phyloP scores from a whole-genome alignment of 2,888 invertebrate species.

The Acronicta psi region DNA sequence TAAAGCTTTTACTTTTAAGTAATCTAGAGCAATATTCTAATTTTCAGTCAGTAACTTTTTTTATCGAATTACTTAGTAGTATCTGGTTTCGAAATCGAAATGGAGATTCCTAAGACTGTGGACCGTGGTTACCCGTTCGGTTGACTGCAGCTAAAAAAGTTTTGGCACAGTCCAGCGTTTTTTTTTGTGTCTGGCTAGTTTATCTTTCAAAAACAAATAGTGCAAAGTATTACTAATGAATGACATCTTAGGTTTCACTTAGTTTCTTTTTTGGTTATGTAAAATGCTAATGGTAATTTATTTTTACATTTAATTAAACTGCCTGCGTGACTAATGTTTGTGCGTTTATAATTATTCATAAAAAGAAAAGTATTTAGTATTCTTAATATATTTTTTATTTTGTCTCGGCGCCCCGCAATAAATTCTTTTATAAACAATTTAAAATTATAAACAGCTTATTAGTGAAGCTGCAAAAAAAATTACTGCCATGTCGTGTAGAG shows the following conservation, averaged over 20 bases:
- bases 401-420: too few species aligned
- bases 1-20: slow-evolving; percentile 36
- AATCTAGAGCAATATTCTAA: slow-evolving; percentile 25
- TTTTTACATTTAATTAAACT: background rate
- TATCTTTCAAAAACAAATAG: background rate
- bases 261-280: background rate
- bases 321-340: background rate
- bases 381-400: too few species aligned
- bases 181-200: slow-evolving; percentile 1
- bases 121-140: slow-evolving; percentile 13
- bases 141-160: slow-evolving; percentile 7
- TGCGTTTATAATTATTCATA: too few species aligned
- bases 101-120: slow-evolving; percentile 1
- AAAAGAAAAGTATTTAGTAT: too few species aligned
- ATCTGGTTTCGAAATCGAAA: slow-evolving; percentile 15
- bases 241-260: background rate
- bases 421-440: too few species aligned
- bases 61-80: background rate
- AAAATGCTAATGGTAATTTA: background rate
- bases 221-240: background rate
- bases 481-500: too few species aligned
- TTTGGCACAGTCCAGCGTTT: too few species aligned
- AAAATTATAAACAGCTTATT: too few species aligned
- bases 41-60: slow-evolving; percentile 3
- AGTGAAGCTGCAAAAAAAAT: too few species aligned